These are phyloP conservation scores for Hypotaenidia philippensis DNA, from an alignment of 2,797 vertebrate genomes.

Conservation along the genomic window DNA sequence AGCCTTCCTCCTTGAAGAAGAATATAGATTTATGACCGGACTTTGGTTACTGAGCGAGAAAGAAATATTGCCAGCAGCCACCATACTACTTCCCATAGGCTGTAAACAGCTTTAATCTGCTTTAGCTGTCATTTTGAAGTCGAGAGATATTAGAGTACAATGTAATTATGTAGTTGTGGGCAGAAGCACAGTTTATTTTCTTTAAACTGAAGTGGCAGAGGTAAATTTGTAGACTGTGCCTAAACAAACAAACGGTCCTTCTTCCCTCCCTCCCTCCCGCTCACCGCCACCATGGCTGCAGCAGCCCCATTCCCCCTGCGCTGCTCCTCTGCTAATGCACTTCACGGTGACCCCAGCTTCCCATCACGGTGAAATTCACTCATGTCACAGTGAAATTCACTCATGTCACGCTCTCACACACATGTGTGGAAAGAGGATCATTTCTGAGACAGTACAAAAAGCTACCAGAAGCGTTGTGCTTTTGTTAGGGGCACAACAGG, in stretches of 20 bases:
- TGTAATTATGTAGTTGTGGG: conserved; percentile 72
- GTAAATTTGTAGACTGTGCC: conserved; percentile 19
- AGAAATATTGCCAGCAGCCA: conserved; percentile 69
- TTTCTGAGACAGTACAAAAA: background rate
- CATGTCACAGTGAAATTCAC: fast-evolving
- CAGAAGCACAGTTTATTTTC: conserved; percentile 69
- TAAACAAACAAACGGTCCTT: conserved; percentile 36
- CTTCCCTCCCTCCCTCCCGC: background rate
- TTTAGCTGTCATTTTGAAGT: conserved; percentile 76
- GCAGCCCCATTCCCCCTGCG: background rate
- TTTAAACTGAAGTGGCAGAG: conserved; percentile 29
- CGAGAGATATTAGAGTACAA: conserved; percentile 72
- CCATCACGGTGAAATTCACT: fast-evolving
- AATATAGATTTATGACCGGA: conserved; percentile 76
- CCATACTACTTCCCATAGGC: conserved; percentile 65
- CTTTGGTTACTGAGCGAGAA: conserved; percentile 72
- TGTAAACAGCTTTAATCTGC: conserved; percentile 75
- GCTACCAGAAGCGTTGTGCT: background rate
- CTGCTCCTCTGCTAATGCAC: background rate
- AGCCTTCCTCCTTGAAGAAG: conserved; percentile 79
- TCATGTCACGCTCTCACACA: background rate
- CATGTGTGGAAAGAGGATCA: background rate
- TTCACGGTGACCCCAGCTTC: fast-evolving
- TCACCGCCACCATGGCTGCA: background rate
- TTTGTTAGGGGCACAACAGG: background rate